Conservation (phyloP, 2,888 invertebrate genomes). For the Lithosia quadra region DNA sequence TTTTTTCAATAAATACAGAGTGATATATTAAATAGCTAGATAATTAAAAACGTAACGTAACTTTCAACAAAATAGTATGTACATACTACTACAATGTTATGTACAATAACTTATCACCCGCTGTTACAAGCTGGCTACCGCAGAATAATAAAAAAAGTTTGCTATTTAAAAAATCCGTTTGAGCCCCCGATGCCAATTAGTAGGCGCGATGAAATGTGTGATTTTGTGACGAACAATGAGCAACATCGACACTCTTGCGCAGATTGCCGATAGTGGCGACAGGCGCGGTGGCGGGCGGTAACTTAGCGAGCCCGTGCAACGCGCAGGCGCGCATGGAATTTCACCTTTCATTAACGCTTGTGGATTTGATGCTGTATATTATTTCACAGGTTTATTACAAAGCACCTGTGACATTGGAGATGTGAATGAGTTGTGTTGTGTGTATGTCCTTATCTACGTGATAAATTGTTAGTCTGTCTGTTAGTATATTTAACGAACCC, state of each 20-base stretch:
- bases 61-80: background rate
- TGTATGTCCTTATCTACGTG: background rate
- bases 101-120: background rate
- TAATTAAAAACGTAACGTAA: too few species aligned
- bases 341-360: slow-evolving; percentile 44
- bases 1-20: too few species aligned
- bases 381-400: slow-evolving; percentile 3
- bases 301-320: slow-evolving; percentile 46
- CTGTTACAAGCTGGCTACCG: background rate
- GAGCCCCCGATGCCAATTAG: slow-evolving; percentile 65
- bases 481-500: background rate
- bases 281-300: slow-evolving; percentile 45
- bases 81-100: background rate
- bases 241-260: slow-evolving; percentile 49
- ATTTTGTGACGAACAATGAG: slow-evolving; percentile 64
- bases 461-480: background rate
- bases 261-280: slow-evolving; percentile 54
- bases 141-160: slow-evolving; percentile 24
- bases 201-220: slow-evolving; percentile 63
- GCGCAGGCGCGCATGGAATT: slow-evolving; percentile 34
- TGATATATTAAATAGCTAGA: too few species aligned
- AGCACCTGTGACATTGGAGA: background rate
- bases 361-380: slow-evolving; percentile 38
- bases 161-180: slow-evolving; percentile 52
- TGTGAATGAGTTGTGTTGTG: background rate